Base-by-base conservation (phyloP, 2,888 invertebrate genomes). In the Dromius quadrimaculatus region DNA sequence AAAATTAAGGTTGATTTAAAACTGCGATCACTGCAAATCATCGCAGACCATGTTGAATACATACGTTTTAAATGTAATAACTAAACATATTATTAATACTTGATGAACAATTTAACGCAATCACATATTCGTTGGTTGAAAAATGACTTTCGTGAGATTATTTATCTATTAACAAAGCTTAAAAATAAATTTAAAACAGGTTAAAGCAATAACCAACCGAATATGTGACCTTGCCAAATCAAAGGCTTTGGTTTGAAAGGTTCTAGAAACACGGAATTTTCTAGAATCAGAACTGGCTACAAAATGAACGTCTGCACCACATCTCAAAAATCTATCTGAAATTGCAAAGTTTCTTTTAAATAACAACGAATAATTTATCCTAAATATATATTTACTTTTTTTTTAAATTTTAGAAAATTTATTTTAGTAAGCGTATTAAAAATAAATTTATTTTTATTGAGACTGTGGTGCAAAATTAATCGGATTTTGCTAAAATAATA, bases 61-160 rank as follows among this genome's bases (percentile, higher is more conserved):
- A 69, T 59, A 45, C 61, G 69, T 66, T 66, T 66, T 66, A 76
- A 78, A 76, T 75, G 76, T 76, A 78, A 77, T 77, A 77, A 77
- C 78, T 77, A 78, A 78, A 78, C 79, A 78, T 76, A 78, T 79
- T 23, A 54, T 54, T 80, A 81, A 81, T 81, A 81, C 80, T 81
- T 78, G 77, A 78, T 71, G 73, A 72, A 72, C 65, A 71, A 72
- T 72, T 72, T 70, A 70, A 71, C 41, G 63, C 57, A 72, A 72
- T 71, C 68, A 68, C 68, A 68, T 43, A 68, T 57, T 59, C 59
- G 36, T 28, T 13, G 50, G 50, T 54, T 54, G 50, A 28, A 13
- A 23, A 28, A 23, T 28, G 23, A 54, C 50, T 13, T 54, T 28
- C 13, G 28, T 38, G 28, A 68, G 17, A 62, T 36, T 15, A 59